phyloP scores from a whole-genome alignment of 30 jellyfish, hydroid and myxozoan species.

The Haliclystus octoradiatus region DNA sequence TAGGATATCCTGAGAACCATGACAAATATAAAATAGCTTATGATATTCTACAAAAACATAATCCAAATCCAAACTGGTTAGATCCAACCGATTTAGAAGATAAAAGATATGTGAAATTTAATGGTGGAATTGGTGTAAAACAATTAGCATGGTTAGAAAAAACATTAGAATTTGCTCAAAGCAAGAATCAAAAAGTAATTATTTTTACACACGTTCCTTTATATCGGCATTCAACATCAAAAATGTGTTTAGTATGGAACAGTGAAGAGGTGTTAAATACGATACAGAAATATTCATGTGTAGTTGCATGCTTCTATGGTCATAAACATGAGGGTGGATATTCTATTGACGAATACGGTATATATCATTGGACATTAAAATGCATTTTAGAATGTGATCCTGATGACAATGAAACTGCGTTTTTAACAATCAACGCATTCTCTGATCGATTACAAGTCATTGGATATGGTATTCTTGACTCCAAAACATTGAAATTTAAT shows the following conservation, averaged over 20 bases:
- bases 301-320: conserved; percentile 74
- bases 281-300: conserved; percentile 43
- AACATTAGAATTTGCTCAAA: conserved; percentile 42
- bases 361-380: conserved; percentile 52
- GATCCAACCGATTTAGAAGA: conserved; percentile 36
- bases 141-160: conserved; percentile 69
- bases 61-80: conserved; percentile 37
- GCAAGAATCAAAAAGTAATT: conserved; percentile 34
- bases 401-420: conserved; percentile 68
- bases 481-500: no score
- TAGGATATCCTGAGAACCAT: conserved; percentile 33
- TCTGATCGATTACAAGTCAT: conserved; percentile 13
- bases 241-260: conserved; percentile 54
- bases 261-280: conserved; percentile 55
- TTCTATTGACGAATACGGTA: conserved; percentile 37
- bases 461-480: conserved; percentile 34
- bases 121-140: conserved; percentile 60
- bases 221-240: conserved; percentile 53
- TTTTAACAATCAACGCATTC: conserved; percentile 46
- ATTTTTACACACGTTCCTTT: conserved; percentile 67
- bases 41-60: conserved; percentile 21
- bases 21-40: conserved; percentile 29
- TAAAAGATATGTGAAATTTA: conserved; percentile 56
- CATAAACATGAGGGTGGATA: conserved; percentile 71
- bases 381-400: conserved; percentile 68